These are phyloP conservation scores for Cavia porcellus DNA, from an alignment of 2,113 vertebrate genomes.

Conservation along the genomic window DNA sequence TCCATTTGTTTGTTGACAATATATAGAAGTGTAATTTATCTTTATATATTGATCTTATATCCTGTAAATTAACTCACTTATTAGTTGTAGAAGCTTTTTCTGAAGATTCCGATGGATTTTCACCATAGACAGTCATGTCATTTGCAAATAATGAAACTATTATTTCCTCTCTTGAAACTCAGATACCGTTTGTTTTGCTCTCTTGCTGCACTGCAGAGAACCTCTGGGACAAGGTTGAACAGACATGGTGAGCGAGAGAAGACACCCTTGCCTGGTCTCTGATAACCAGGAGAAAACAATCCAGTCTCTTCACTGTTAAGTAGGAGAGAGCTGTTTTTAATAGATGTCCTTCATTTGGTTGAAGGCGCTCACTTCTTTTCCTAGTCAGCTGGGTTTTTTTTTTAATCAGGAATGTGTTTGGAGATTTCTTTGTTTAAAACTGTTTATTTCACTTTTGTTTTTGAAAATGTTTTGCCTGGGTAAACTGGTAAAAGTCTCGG, in stretches of 20 bases:
- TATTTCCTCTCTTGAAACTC: background rate
- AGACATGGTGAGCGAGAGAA: background rate
- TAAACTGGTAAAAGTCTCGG: background rate
- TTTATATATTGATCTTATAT: background rate
- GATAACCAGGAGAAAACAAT: background rate
- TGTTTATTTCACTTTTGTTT: conserved; percentile 8
- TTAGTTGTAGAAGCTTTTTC: background rate
- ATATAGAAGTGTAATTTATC: background rate
- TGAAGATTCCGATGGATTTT: background rate
- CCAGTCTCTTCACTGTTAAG: background rate
- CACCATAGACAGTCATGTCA: background rate
- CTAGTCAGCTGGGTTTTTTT: background rate
- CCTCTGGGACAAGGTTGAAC: background rate
- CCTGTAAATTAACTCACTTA: background rate
- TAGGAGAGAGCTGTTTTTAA: background rate
- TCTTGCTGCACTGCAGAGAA: background rate
- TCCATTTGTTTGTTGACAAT: background rate
- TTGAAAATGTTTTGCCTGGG: background rate
- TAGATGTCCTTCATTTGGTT: background rate
- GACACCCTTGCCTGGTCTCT: background rate
- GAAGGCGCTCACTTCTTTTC: background rate
- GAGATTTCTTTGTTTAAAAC: background rate
- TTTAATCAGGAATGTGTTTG: background rate
- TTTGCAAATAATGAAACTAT: background rate
- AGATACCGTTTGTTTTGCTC: background rate